phyloP scores from a whole-genome alignment of 2,113 vertebrate species.

The Ellobius talpinus region DNA sequence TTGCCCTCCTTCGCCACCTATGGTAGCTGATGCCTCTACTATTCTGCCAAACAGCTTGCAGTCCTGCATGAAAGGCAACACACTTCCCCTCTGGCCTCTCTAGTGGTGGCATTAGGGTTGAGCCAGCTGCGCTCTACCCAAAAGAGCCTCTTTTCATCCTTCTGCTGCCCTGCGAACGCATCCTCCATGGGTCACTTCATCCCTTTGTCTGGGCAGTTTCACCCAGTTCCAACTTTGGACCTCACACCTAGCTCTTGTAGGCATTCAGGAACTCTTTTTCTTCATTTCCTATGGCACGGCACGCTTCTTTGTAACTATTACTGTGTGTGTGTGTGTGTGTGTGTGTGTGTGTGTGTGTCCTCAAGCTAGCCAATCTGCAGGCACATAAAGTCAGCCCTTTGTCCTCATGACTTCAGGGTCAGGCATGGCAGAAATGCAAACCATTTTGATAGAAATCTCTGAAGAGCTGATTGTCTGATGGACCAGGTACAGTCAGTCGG shows the following conservation, averaged over 20 bases:
- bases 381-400: not conserved
- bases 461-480: not conserved
- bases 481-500: not conserved
- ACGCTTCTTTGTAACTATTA: not conserved
- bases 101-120: not conserved
- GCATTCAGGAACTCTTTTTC: not conserved
- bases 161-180: not conserved
- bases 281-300: not conserved
- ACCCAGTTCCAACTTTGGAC: not conserved
- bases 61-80: not conserved
- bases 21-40: not conserved
- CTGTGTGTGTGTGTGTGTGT: not conserved
- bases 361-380: not conserved
- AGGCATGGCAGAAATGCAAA: not conserved
- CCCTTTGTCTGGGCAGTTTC: not conserved
- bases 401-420: not conserved
- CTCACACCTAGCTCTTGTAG: not conserved
- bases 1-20: not conserved
- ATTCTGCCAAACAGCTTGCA: not conserved
- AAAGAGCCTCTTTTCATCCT: not conserved
- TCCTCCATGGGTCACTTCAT: not conserved
- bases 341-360: not conserved
- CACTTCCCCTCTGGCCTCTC: not conserved
- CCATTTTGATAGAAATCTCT: not conserved
- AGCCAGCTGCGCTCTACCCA: not conserved